Base-by-base conservation (phyloP, 2,797 vertebrate genomes). In the Sparus aurata region DNA sequence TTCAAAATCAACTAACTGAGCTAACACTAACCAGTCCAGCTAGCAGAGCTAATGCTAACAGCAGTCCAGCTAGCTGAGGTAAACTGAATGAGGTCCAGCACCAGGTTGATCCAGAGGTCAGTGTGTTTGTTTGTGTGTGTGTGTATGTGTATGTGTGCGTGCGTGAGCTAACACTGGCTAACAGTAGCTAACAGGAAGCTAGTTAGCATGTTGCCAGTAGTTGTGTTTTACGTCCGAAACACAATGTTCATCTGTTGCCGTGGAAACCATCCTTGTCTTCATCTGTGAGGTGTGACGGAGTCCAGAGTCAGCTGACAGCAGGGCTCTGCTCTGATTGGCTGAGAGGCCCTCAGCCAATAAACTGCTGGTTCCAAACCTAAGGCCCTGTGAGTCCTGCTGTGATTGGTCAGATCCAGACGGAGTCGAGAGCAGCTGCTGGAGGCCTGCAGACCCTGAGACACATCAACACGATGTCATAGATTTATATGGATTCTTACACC, bases 251-350 rank as follows among this genome's bases (percentile, higher is more conserved):
- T 61, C 80, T 71, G 70, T 64, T 34, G 9, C 68, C 17, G 0
- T n/a, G 11, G 34, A 69, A 54, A 76, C 58, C 43, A 34, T 38
- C 54, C 13, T 5, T 60, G 6, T 34, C 46, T 64, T 12, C 0
- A 3, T 55, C 13, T 38, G 10, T 10, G 43, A 70, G 23, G 46
- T 60, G 62, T 53, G 49, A 67, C 4, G 3, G 52, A 50, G 61
- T 17, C 49, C 57, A 57, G 23, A 82, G 66, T 69, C 77, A 71
- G 77, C 68, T 74, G 76, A 78, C 46, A 45, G 59, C 72, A 66
- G 63, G 38, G 34, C 60, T 68, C 57, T 64, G 52, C 43, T 84
- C 70, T 84, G 75, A 82, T 85, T 82, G 82, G 79, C 76, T 69
- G 76, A 74, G 46, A 59, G 30, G 73, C 75, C 47, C 58, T 73